phyloP scores from a whole-genome alignment of 2,797 vertebrate species.

The Anisognathus igniventris region DNA sequence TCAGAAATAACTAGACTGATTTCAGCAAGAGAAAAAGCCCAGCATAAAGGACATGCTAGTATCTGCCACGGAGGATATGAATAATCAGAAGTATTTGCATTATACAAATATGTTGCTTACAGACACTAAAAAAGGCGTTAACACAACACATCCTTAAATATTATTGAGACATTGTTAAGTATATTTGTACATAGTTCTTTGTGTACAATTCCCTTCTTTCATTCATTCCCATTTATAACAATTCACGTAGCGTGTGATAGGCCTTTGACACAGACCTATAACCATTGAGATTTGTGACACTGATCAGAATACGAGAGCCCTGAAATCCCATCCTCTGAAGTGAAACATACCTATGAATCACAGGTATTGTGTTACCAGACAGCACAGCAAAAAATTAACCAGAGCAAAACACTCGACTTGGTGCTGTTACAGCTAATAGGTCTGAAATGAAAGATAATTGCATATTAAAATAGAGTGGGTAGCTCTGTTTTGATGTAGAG shows the following conservation, averaged over 20 bases:
- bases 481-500: constrained; percentile 51
- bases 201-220: background rate
- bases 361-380: background rate
- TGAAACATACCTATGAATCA: background rate
- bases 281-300: background rate
- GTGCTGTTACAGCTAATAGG: constrained; percentile 11
- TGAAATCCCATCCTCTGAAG: background rate
- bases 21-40: background rate
- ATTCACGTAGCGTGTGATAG: background rate
- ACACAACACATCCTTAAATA: background rate
- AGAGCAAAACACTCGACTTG: background rate
- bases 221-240: background rate
- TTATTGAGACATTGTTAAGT: background rate
- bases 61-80: background rate
- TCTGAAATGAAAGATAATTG: constrained; percentile 52
- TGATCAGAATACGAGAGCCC: background rate
- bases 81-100: background rate
- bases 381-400: constrained; percentile 1
- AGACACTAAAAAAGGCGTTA: background rate
- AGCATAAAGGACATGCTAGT: background rate
- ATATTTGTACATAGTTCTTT: background rate
- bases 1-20: background rate
- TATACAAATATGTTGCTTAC: background rate
- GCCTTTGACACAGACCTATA: background rate
- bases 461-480: constrained; percentile 50